These are phyloP conservation scores for Cottoperca gobio DNA, from an alignment of 2,797 vertebrate genomes.

Conservation along the genomic window DNA sequence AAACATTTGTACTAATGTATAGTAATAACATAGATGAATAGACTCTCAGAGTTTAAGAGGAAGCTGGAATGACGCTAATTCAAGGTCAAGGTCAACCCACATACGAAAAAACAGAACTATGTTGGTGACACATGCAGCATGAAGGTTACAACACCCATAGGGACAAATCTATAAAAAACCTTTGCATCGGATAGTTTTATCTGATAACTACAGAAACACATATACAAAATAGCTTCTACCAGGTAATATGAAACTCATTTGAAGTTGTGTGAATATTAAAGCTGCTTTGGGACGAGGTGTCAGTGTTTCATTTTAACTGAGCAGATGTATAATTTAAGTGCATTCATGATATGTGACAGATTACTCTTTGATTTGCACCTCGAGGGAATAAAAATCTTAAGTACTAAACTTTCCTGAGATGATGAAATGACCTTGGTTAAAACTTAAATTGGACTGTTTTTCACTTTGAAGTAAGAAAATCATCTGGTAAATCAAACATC, in stretches of 20 bases:
- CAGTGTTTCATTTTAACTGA: slow-evolving; percentile 1
- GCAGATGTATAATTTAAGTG: slow-evolving; percentile 17
- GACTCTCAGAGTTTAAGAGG: background rate
- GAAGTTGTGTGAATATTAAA: slow-evolving; percentile 12
- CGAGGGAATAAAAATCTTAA: slow-evolving; percentile 8
- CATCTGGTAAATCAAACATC: background rate
- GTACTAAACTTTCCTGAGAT: background rate
- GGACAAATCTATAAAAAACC: background rate
- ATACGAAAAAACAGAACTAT: slow-evolving; percentile 40
- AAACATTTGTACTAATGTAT: background rate
- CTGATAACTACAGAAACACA: background rate
- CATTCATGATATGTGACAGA: slow-evolving; percentile 23
- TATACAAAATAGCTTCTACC: background rate
- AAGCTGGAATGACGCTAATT: background rate
- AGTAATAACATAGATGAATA: background rate
- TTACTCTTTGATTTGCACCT: slow-evolving; percentile 33
- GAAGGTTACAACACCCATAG: slow-evolving; percentile 12
- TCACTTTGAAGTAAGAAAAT: slow-evolving; percentile 13
- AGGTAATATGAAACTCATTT: slow-evolving; percentile 1
- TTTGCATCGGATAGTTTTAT: background rate
- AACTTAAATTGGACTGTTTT: slow-evolving; percentile 22
- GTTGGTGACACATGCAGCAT: background rate
- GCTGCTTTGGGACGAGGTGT: background rate
- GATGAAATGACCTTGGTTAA: slow-evolving; percentile 9
- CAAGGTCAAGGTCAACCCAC: slow-evolving; percentile 1